These are phyloP conservation scores for Catagonus wagneri DNA, from an alignment of 2,113 vertebrate genomes.

Conservation along the genomic window DNA sequence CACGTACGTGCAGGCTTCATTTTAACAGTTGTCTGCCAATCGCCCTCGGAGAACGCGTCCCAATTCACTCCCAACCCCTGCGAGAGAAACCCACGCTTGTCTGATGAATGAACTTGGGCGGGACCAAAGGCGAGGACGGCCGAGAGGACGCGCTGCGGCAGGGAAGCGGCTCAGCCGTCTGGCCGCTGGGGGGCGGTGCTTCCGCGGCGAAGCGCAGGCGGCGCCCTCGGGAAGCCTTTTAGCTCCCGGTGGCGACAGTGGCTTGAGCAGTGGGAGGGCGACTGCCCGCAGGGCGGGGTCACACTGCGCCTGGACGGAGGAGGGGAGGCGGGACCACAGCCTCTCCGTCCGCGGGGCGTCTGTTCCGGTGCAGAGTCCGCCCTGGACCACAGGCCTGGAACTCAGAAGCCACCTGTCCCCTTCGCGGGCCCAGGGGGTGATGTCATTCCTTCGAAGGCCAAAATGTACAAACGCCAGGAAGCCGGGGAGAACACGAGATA, in stretches of 20 bases:
- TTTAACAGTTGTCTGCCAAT: not conserved
- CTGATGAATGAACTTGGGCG: not conserved
- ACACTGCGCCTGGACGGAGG: not conserved
- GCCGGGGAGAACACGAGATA: not conserved
- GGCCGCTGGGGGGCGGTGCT: slow-evolving; percentile 82
- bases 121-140: fast-evolving
- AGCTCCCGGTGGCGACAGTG: fast-evolving
- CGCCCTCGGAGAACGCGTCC: not conserved
- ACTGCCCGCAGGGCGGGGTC: too few species aligned
- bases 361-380: not conserved
- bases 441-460: not conserved
- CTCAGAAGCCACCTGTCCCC: not conserved
- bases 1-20: not conserved
- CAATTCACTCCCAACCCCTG: not conserved
- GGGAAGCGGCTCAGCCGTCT: not conserved
- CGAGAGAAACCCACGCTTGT: fast-evolving
- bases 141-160: fast-evolving
- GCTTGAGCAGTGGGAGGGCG: fast-evolving
- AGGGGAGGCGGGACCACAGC: not conserved
- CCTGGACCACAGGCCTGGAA: too few species aligned
- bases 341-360: not conserved
- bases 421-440: too few species aligned
- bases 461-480: not conserved
- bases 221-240: fast-evolving
- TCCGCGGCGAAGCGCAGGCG: slow-evolving; percentile 17